Percentiles rank a stretch among this genome's conserved stretches.
Evolutionary conservation across 2,113 vertebrate species (phyloP).

Genomic region (Bufo bufo): DNA sequence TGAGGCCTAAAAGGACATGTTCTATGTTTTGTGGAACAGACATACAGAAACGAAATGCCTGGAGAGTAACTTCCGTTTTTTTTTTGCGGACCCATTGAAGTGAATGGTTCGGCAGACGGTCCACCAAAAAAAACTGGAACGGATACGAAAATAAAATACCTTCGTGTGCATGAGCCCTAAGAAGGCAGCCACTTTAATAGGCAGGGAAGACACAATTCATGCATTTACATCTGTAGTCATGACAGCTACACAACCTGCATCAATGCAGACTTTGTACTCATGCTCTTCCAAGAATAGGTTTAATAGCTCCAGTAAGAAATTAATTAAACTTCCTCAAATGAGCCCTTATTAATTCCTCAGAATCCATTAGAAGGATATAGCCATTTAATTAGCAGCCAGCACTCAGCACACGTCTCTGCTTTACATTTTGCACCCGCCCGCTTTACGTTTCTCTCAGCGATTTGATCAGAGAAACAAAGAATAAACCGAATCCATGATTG

Average conservation of each 20-base stretch:
- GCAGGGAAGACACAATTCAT: neutral
- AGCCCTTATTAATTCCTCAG: neutral
- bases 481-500: neutral
- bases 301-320: neutral
- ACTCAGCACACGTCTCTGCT: neutral
- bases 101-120: too few species aligned
- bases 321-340: neutral
- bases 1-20: too few species aligned
- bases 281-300: neutral
- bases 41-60: too few species aligned
- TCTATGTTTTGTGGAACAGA: too few species aligned
- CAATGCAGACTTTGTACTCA: neutral
- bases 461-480: neutral
- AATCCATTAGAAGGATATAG: neutral
- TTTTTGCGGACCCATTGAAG: too few species aligned
- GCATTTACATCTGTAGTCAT: neutral
- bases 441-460: neutral
- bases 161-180: too few species aligned
- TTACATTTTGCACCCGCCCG: neutral
- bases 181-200: too few species aligned
- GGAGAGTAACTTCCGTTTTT: too few species aligned
- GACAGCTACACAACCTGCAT: neutral
- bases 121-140: too few species aligned
- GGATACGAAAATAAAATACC: too few species aligned
- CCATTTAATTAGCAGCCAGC: neutral